These are phyloP conservation scores for Scophthalmus maximus DNA, from an alignment of 2,113 vertebrate genomes.

Conservation along the genomic window DNA sequence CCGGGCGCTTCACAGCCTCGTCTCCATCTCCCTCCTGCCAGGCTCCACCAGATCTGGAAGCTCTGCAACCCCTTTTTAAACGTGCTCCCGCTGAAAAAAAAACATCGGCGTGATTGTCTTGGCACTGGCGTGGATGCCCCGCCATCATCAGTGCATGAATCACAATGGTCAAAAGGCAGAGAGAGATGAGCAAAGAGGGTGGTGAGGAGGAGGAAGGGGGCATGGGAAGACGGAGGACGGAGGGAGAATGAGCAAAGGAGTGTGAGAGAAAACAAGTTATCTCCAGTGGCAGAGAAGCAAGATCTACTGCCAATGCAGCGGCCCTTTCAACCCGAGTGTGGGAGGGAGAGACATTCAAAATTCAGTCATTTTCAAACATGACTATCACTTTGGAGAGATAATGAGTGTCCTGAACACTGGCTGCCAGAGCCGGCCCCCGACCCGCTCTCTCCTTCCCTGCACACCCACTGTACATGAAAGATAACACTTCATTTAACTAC, in stretches of 20 bases:
- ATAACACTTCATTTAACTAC: constrained; percentile 71
- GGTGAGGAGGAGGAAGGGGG: neutral
- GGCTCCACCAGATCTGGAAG: constrained; percentile 55
- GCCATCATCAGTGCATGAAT: constrained; percentile 30
- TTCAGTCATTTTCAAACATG: constrained; percentile 76
- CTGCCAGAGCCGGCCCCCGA: constrained; percentile 43
- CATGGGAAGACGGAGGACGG: no score
- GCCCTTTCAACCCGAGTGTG: constrained; percentile 67
- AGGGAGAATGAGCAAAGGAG: neutral
- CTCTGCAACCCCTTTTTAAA: constrained; percentile 38
- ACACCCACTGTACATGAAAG: constrained; percentile 43
- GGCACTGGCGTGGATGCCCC: constrained; percentile 23
- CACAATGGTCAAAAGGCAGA: constrained; percentile 21
- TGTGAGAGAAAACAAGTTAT: constrained; percentile 18
- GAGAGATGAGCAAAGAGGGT: constrained; percentile 9
- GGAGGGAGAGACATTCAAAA: constrained; percentile 69
- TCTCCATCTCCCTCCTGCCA: constrained; percentile 36
- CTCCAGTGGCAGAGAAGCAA: constrained; percentile 59
- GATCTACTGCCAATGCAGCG: constrained; percentile 59
- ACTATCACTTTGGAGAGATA: constrained; percentile 71
- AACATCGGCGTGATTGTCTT: constrained; percentile 55
- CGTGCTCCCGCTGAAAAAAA: constrained; percentile 25
- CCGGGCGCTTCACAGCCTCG: constrained; percentile 27
- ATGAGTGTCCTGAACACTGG: constrained; percentile 65
- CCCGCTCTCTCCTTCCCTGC: constrained; percentile 25